Base-by-base conservation (phyloP, 1,140 invertebrate species). In the Cotesia glomerata region DNA sequence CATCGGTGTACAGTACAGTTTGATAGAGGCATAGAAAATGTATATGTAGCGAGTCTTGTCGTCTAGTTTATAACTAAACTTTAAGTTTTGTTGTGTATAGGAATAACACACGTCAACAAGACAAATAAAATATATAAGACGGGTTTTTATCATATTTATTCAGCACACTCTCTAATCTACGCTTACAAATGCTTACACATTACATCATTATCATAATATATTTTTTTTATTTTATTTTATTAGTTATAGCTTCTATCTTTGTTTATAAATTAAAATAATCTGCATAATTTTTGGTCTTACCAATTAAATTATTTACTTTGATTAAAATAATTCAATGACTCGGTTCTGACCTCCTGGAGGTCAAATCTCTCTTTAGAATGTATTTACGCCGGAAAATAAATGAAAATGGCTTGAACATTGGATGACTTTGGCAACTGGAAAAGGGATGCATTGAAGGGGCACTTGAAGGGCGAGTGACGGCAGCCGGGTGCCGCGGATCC, bases 21-120 rank as follows among this genome's bases (percentile, higher is more conserved):
- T 67, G 65, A 67, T 67, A 67, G 51, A 67, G 36, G 65, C 65
- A 54, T 67, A 67, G 49, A 67, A 67, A 67, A 67, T 67, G 65
- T 67, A 67, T 54, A 67, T 67, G 65, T 67, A 52, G 45, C 65
- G 18, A 34, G 35, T 18, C 39, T 5, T 16, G 45, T 45, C 39
- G 39, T 45, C 39, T 45, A 45, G 39, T 45, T 45, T 45, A 45
- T 45, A 45, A 45, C 26, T 26, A 26, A 26, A 26, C 39, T 45
- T 45, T 35, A 49, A 18, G n/a, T 32, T 13, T 36, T 16, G 16
- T 64, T 7, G n/a, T 64, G n/a, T 45, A 45, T 45, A 45, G 39
- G 7, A 45, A 11, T 11, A 45, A 11, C 39, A 45, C 39, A 45
- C 39, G 11, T 5, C 7, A 45, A 9, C 39, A 7, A 45, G 39